A percentile compares a stretch with the other conserved stretches of the same genome.
Evolutionary conservation across 2,113 vertebrate species (phyloP).

Genomic region (Martes martes): DNA sequence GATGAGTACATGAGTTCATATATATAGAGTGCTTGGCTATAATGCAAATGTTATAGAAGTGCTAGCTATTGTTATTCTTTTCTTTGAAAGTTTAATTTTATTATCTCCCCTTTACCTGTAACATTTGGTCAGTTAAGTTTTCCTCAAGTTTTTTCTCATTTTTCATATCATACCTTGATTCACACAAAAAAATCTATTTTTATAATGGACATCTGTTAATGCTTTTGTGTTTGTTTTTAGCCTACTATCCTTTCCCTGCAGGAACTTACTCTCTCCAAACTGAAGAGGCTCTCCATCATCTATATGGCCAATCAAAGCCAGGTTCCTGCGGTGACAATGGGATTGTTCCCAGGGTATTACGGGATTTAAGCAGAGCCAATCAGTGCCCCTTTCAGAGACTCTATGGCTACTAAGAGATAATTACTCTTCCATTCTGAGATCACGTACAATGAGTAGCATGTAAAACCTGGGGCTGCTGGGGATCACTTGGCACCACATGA

Average conservation of each 20-base stretch:
- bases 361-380: neutral
- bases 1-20: neutral
- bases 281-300: neutral
- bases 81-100: neutral
- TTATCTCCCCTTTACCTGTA: neutral
- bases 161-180: neutral
- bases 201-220: neutral
- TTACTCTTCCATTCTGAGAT: neutral
- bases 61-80: neutral
- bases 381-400: neutral
- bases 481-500: neutral
- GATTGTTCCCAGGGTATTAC: neutral
- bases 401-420: neutral
- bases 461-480: neutral
- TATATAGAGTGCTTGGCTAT: neutral
- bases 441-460: neutral
- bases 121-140: neutral
- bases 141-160: neutral
- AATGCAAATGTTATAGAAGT: neutral
- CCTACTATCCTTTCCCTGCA: neutral
- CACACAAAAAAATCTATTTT: neutral
- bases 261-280: neutral
- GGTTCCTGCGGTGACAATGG: neutral
- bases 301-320: neutral
- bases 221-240: conserved; percentile 1